Evolutionary conservation across 1,140 invertebrate genomes (phyloP), one percentile per base, ranked within the genome.

Genomic region (Drosophila asahinai): DNA sequence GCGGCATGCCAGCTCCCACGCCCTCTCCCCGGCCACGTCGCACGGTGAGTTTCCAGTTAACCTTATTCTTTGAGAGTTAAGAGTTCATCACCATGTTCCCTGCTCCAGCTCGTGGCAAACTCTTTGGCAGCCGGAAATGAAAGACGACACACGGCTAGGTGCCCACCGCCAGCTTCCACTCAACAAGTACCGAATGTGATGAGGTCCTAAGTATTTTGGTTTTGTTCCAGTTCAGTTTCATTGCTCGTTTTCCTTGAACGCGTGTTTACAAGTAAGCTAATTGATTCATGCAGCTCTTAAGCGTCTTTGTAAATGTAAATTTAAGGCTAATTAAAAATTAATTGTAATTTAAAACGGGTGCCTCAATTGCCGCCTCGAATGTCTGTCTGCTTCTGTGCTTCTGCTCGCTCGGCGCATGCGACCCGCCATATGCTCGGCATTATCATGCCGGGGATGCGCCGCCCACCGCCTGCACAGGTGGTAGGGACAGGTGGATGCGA

Each of bases 251-350:
- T 49, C 19, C 25, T 58, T 45, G 25, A 40, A 48, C 51, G 17
- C 33, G 27, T 48, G 59, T 64, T 54, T 76, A 51, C 72, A 58
- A 63, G 57, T 61, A 65, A 49, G 72, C 58, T 89, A 89, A 89
- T 83, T 74, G 52, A 70, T 79, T 52, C 51, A 71, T 60, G 49
- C 62, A 67, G 45, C 63, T 64, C 15, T 30, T 47, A 78, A 78
- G 77, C 57, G 70, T 51, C 51, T 63, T 60, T 27, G 43, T 54
- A 74, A 77, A 77, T 74, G 79, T 63, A 36, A 67, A 75, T 55
- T 78, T 83, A 81, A 84, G 80, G 42, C 63, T 68, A 78, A 90
- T 87, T 89, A 90, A 89, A 78, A 70, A 33, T 75, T 89, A 87
- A 89, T 87, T 81, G 81, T 89, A 84, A 81, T 81, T 89, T 77